Conservation (phyloP, 2,797 vertebrate genomes). For the Triplophysa bombifrons region DNA sequence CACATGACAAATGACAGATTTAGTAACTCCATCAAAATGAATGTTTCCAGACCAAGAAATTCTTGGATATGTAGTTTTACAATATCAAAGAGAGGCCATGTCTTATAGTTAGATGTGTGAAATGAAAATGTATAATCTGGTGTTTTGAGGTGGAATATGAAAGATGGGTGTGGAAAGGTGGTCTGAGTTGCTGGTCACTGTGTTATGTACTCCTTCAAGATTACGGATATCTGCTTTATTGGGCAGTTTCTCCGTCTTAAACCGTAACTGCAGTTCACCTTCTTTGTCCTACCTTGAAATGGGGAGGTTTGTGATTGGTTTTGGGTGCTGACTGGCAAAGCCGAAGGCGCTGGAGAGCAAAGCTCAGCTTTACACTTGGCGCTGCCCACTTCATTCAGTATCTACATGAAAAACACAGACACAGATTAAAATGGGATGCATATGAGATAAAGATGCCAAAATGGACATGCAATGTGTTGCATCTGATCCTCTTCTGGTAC, state of each 20-base stretch:
- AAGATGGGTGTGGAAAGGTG: background rate
- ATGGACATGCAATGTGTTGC: background rate
- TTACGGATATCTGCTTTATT: background rate
- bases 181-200: slow-evolving; percentile 57
- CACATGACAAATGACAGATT: slow-evolving; percentile 3
- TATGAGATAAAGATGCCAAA: background rate
- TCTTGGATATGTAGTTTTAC: slow-evolving; percentile 34
- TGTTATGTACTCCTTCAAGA: slow-evolving; percentile 68
- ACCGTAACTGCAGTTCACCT: slow-evolving; percentile 51
- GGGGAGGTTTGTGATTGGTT: slow-evolving; percentile 80
- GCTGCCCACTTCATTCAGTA: slow-evolving; percentile 88
- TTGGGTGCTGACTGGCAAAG: slow-evolving; percentile 69
- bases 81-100: slow-evolving; percentile 73
- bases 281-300: slow-evolving; percentile 85
- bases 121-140: slow-evolving; percentile 34
- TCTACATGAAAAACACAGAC: slow-evolving; percentile 65
- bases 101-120: slow-evolving; percentile 34
- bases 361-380: slow-evolving; percentile 85
- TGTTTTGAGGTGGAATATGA: slow-evolving; percentile 21
- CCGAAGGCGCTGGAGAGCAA: slow-evolving; percentile 72
- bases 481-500: slow-evolving; percentile 65
- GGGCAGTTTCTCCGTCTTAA: slow-evolving; percentile 34
- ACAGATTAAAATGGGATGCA: background rate
- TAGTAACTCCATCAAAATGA: slow-evolving; percentile 1
- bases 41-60: background rate